Evolutionary conservation across 2,888 invertebrate species (phyloP), one percentile per base, ranked within the genome.

Genomic region (Drosophila trichaetosa): DNA sequence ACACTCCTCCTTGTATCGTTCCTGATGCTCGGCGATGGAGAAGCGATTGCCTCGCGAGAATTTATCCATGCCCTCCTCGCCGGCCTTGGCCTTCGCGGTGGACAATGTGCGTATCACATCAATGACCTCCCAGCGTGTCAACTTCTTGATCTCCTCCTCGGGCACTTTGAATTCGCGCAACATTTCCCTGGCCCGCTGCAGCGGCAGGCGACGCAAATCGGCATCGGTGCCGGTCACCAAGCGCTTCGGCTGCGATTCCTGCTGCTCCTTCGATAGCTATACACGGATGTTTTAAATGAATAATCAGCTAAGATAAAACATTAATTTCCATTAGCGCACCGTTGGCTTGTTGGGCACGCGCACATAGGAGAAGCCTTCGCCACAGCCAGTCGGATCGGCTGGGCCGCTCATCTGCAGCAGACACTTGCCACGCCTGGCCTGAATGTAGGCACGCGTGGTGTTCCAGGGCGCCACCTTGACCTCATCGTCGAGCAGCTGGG

Each of bases 171-270:
- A 99, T 93, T 99, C 99, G 75, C 98, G 95, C 76, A 99, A 93
- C 77, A 99, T 93, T 16, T 98, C 97, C 93, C 99, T 99, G 6
- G 99, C 99, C 87, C 99, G 98, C 91, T 99, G 99, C 77, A 99
- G 94, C 2, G 99, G 98, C 13, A 99, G 94, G 77, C 99, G 95
- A 76, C 99, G 95, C 89, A 99, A 94, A 95, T 99, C 99, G 0
- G 99, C 99, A 92, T 99, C 99, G 0, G 99, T 99, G 40, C 99
- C 99, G 0, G 99, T 99, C 0, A 99, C 99, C 0, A 97, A 98
- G 71, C 98, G 94, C 92, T 98, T 98, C 0, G 98, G 98, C 87
- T 98, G 97, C 16, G 97, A 97, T 90, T 98, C 98, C 91, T 96
- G 96, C 79, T 98, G 97, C 84, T 97, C 97, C 93, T 97, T 97